phyloP scores from a whole-genome alignment of 2,797 vertebrate genomes.

The Distichodus sexfasciatus region DNA sequence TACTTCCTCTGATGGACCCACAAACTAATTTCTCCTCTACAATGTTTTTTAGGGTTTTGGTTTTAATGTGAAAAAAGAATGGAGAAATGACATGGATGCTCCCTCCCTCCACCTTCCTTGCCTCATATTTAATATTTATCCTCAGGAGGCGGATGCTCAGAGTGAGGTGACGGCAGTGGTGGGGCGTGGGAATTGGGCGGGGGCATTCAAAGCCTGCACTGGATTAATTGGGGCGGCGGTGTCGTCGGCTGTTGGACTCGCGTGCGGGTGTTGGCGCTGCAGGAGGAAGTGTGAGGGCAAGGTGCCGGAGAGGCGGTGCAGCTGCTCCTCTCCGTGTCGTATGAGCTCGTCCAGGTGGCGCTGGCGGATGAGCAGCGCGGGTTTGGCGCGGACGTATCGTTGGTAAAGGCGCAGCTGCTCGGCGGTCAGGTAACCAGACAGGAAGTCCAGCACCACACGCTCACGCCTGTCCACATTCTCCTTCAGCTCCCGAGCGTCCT shows the following conservation, averaged over 20 bases:
- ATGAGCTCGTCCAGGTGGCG: conserved; percentile 90
- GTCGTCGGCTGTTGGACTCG: conserved; percentile 50
- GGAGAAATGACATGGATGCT: too few relatives aligned
- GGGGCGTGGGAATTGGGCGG: conserved; percentile 50
- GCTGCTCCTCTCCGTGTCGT: conserved; percentile 85
- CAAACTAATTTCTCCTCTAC: too few relatives aligned
- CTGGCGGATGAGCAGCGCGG: conserved; percentile 87
- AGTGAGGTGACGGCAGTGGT: conserved; percentile 74
- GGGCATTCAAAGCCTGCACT: conserved; percentile 2
- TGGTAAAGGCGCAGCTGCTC: conserved; percentile 85
- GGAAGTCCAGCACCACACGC: conserved; percentile 82
- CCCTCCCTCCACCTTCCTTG: background rate
- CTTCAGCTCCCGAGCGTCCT: conserved; percentile 92
- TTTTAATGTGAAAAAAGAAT: too few relatives aligned
- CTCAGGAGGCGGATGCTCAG: conserved; percentile 61
- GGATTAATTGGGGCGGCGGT: background rate
- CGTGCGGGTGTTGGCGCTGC: too few relatives aligned
- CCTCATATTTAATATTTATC: background rate
- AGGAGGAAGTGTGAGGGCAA: conserved; percentile 69
- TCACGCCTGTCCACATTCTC: conserved; percentile 93
- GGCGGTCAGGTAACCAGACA: conserved; percentile 77
- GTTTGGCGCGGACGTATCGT: conserved; percentile 85
- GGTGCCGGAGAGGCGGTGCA: conserved; percentile 80
- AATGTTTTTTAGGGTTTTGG: too few relatives aligned
- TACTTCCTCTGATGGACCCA: too few relatives aligned